A percentile compares a stretch with the other conserved stretches of the same genome.
These are phyloP conservation scores for Papilio machaon DNA, from an alignment of 1,140 invertebrate genomes.

Conservation along the genomic window DNA sequence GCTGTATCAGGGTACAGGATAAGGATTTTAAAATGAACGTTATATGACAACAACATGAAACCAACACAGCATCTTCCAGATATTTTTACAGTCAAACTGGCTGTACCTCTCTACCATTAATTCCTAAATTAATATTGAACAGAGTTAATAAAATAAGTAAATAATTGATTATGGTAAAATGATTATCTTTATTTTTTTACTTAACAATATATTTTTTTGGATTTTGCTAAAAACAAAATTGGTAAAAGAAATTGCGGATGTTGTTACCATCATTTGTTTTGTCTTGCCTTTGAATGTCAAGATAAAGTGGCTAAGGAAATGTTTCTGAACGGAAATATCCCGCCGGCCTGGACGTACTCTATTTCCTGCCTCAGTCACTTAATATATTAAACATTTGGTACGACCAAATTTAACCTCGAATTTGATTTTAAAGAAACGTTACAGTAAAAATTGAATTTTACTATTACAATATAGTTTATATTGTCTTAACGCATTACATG, in stretches of 20 bases:
- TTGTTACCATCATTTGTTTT: slow-evolving; percentile 3
- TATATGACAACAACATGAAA: not conserved
- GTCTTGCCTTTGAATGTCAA: slow-evolving; percentile 18
- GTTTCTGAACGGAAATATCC: slow-evolving; percentile 19
- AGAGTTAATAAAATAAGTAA: too few relatives aligned
- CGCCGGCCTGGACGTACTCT: slow-evolving; percentile 4
- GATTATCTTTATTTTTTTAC: not conserved
- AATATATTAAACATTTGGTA: not conserved
- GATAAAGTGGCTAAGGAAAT: slow-evolving; percentile 17
- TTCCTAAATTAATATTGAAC: too few relatives aligned
- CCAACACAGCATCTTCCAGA: not conserved
- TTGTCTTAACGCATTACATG: too few relatives aligned
- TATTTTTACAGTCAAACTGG: not conserved
- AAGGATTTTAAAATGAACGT: not conserved
- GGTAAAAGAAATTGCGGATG: not conserved
- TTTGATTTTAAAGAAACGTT: not conserved
- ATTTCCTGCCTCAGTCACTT: slow-evolving; percentile 17
- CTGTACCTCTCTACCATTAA: not conserved
- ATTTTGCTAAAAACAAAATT: not conserved
- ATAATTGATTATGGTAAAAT: too few relatives aligned
- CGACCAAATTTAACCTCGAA: not conserved
- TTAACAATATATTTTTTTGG: not conserved
- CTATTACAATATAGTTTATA: too few relatives aligned
- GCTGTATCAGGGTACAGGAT: not conserved
- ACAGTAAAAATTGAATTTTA: not conserved